A percentile compares a stretch with the other conserved stretches of the same genome.
Conservation (phyloP, 2,888 invertebrate genomes). For the Teleiodes luculella region DNA sequence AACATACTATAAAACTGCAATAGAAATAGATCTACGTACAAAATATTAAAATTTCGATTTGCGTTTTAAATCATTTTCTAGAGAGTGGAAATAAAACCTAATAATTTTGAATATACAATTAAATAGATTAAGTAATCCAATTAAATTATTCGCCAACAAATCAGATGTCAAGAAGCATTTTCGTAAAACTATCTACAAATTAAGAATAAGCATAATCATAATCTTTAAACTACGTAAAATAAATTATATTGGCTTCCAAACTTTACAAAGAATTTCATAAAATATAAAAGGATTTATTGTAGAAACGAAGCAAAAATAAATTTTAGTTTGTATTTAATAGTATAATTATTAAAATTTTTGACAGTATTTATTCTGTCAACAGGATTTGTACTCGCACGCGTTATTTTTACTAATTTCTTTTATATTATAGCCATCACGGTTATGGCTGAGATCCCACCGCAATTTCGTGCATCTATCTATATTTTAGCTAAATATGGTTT, state of each 20-base stretch:
- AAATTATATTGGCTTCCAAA: constrained; percentile 25
- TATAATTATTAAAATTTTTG: no score
- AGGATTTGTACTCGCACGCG: background rate
- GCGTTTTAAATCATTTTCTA: constrained; percentile 4
- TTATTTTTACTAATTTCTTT: background rate
- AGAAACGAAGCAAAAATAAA: no score
- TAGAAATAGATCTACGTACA: constrained; percentile 34
- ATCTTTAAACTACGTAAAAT: constrained; percentile 22
- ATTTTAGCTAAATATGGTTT: no score
- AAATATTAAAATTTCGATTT: constrained; percentile 12
- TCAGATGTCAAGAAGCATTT: constrained; percentile 61
- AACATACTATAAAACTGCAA: constrained; percentile 66
- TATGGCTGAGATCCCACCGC: no score
- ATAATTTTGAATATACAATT: background rate
- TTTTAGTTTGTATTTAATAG: no score
- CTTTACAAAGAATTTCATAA: background rate
- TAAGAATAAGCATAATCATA: constrained; percentile 11
- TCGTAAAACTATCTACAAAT: constrained; percentile 23
- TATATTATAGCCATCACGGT: no score
- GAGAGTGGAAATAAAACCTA: background rate
- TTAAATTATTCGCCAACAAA: constrained; percentile 30
- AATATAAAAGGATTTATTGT: background rate
- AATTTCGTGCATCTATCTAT: no score
- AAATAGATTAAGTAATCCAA: no score
- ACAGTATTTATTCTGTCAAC: background rate